A percentile compares a stretch with the other conserved stretches of the same genome.
Evolutionary conservation across 2,888 invertebrate species (phyloP).

Genomic region (Seira ritae): DNA sequence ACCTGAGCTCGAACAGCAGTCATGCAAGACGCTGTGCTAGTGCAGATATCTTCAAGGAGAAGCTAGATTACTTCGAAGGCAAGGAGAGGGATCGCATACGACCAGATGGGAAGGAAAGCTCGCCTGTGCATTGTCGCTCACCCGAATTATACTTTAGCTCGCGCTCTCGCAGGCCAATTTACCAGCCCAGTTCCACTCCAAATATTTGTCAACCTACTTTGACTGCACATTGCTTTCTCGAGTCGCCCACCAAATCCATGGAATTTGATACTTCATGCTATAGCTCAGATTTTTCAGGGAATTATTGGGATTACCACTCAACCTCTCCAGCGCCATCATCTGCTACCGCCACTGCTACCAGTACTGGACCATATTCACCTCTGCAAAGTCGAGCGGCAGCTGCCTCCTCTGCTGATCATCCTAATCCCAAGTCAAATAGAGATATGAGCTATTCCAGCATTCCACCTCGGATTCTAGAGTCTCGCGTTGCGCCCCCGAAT

Average conservation of each 20-base stretch:
- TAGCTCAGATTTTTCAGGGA: constrained; percentile 67
- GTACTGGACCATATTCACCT: constrained; percentile 27
- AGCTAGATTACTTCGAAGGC: constrained; percentile 65
- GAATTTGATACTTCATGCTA: constrained; percentile 67
- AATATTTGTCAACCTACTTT: constrained; percentile 73
- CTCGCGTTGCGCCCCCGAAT: constrained; percentile 45
- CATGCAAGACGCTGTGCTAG: constrained; percentile 69
- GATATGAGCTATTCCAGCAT: constrained; percentile 57
- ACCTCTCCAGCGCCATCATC: constrained; percentile 60
- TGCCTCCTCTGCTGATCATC: constrained; percentile 48
- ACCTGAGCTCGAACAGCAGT: constrained; percentile 32
- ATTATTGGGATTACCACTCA: constrained; percentile 70
- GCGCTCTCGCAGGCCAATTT: constrained; percentile 71
- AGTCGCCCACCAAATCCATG: constrained; percentile 70
- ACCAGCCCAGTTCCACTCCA: constrained; percentile 72
- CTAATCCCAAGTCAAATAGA: constrained; percentile 58
- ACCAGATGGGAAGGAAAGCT: constrained; percentile 71
- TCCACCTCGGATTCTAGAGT: constrained; percentile 58
- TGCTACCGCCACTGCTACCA: constrained; percentile 31
- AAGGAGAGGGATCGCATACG: constrained; percentile 53
- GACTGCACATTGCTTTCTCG: constrained; percentile 72
- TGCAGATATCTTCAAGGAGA: constrained; percentile 71
- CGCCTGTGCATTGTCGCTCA: constrained; percentile 67
- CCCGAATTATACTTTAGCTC: constrained; percentile 71
- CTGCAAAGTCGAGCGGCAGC: background rate